phyloP scores from a whole-genome alignment of 2,797 vertebrate species.

The Philypnodon macrostomus region DNA sequence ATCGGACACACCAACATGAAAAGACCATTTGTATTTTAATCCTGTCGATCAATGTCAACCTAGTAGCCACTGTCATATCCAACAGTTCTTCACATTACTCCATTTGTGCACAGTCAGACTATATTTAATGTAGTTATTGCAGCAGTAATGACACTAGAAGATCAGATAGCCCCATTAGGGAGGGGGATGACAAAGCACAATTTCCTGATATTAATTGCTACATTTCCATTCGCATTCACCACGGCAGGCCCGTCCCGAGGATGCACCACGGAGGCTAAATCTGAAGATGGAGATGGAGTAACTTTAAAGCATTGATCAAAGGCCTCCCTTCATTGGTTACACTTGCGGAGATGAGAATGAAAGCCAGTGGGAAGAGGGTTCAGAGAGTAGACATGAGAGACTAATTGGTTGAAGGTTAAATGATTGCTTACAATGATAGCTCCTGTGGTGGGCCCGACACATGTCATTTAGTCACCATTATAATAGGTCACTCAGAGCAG shows the following conservation, averaged over 20 bases:
- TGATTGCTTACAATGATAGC: slow-evolving; percentile 47
- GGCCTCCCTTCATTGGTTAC: slow-evolving; percentile 23
- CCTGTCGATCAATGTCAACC: too few relatives aligned
- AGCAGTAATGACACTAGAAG: slow-evolving; percentile 3
- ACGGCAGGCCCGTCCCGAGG: slow-evolving; percentile 34
- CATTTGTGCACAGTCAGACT: slow-evolving; percentile 18
- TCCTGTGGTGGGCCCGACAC: slow-evolving; percentile 43
- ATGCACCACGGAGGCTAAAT: slow-evolving; percentile 46
- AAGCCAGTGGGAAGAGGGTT: slow-evolving; percentile 16
- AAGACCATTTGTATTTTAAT: too few relatives aligned
- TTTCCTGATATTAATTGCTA: slow-evolving; percentile 58
- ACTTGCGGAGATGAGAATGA: slow-evolving; percentile 35
- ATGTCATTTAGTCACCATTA: slow-evolving; percentile 23
- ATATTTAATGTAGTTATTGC: slow-evolving; percentile 31
- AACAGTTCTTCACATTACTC: slow-evolving; percentile 12
- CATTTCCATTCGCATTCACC: slow-evolving; percentile 47
- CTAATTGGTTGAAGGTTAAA: slow-evolving; percentile 50
- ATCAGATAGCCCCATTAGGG: slow-evolving; percentile 39
- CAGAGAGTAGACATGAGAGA: slow-evolving; percentile 24
- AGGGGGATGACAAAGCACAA: slow-evolving; percentile 25
- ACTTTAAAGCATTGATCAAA: slow-evolving; percentile 48
- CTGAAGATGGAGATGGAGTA: slow-evolving; percentile 29
- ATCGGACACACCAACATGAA: too few relatives aligned
- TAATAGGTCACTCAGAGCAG: slow-evolving; percentile 19
- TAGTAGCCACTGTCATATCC: slow-evolving; percentile 2